These are phyloP conservation scores for Venustaconcha ellipsiformis DNA, from an alignment of 1,140 invertebrate species.

Conservation along the genomic window DNA sequence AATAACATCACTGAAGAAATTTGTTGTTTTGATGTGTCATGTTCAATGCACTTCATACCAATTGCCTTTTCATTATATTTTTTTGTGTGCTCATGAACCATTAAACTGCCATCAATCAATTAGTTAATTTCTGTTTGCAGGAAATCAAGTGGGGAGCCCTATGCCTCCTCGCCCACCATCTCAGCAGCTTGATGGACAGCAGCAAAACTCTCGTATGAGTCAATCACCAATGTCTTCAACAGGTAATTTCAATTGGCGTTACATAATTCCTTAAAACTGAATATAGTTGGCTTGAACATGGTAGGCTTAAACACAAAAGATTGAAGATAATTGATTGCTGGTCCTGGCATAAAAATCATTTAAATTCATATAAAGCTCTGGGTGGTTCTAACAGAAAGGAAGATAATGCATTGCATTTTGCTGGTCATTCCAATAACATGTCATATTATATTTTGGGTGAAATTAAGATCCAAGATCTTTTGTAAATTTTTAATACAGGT, in stretches of 20 bases:
- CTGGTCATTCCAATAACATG: too few relatives aligned
- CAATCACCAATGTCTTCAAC: conserved; percentile 82
- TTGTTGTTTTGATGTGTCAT: too few relatives aligned
- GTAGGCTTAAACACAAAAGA: too few relatives aligned
- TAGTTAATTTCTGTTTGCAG: conserved; percentile 68
- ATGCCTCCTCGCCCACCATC: conserved; percentile 92
- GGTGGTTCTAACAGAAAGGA: neutral
- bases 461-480: neutral
- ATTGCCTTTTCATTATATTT: too few relatives aligned
- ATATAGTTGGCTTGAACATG: neutral
- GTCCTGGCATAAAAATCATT: neutral
- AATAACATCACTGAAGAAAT: too few relatives aligned
- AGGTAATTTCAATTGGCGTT: conserved; percentile 65
- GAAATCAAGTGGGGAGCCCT: conserved; percentile 86
- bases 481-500: neutral
- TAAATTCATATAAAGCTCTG: neutral
- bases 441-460: neutral
- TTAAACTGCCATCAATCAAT: too few relatives aligned
- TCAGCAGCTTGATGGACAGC: conserved; percentile 83
- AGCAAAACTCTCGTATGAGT: conserved; percentile 80
- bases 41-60: too few relatives aligned
- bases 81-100: too few relatives aligned
- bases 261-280: too few relatives aligned
- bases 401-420: neutral
- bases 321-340: neutral